Evolutionary conservation across 2,888 invertebrate species (phyloP).

Genomic region (Heteromyza rotundicornis): DNA sequence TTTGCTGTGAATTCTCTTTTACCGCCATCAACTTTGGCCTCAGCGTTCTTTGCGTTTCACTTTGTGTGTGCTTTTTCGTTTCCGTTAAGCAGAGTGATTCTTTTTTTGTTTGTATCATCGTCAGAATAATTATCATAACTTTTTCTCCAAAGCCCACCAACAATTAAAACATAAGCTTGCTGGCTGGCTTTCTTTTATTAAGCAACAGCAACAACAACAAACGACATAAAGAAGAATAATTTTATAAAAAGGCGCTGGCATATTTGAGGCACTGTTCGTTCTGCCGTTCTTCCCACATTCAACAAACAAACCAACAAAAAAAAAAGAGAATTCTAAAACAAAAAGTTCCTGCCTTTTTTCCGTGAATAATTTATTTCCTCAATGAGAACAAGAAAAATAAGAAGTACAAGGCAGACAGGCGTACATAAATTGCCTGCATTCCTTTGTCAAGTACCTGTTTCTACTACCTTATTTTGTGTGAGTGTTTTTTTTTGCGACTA

Average conservation of each 20-base stretch:
- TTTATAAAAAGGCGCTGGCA: too few relatives aligned
- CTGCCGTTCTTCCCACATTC: conserved; percentile 29
- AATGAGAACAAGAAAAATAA: conserved; percentile 32
- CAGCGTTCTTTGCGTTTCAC: too few relatives aligned
- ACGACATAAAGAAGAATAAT: too few relatives aligned
- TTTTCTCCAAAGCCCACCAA: not conserved
- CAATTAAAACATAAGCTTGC: conserved; percentile 10
- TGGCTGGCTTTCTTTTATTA: conserved; percentile 2
- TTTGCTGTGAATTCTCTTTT: too few relatives aligned
- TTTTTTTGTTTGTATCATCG: not conserved
- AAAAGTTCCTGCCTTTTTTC: too few relatives aligned
- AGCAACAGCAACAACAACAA: conserved; percentile 4
- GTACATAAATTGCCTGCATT: conserved; percentile 43
- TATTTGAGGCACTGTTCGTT: too few relatives aligned
- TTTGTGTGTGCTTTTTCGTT: not conserved
- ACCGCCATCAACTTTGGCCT: too few relatives aligned
- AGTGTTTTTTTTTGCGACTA: not conserved
- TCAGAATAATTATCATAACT: conserved; percentile 8
- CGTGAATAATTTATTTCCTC: conserved; percentile 47
- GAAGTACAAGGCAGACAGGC: not conserved
- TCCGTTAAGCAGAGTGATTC: not conserved
- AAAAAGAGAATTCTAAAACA: conserved; percentile 22
- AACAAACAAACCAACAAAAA: not conserved
- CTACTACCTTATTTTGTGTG: not conserved
- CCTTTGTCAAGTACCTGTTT: conserved; percentile 32